Conservation (phyloP, 2,113 vertebrate genomes). For the Melanotaenia duboulayi region DNA sequence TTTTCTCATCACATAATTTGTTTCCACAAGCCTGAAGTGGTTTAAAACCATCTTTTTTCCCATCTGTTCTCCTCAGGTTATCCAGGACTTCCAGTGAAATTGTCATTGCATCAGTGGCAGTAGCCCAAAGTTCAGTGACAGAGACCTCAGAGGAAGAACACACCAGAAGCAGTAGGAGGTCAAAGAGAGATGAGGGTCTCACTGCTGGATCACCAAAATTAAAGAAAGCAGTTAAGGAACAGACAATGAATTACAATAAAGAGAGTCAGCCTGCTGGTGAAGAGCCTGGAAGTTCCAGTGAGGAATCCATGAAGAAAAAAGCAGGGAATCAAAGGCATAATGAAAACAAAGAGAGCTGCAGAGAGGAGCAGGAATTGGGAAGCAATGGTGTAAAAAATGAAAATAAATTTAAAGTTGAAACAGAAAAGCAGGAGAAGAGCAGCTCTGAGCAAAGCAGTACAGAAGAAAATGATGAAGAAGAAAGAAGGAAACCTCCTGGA, state of each 20-base stretch:
- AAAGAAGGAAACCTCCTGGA: not conserved
- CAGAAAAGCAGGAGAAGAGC: slow-evolving; percentile 14
- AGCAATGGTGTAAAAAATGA: not conserved
- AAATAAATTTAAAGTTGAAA: not conserved
- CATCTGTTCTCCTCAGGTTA: slow-evolving; percentile 22
- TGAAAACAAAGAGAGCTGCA: slow-evolving; percentile 8
- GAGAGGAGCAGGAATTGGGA: slow-evolving; percentile 31
- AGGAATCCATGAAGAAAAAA: slow-evolving; percentile 17
- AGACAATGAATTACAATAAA: not conserved
- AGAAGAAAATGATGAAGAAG: slow-evolving; percentile 12
- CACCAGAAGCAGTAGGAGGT: slow-evolving; percentile 2
- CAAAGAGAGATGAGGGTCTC: slow-evolving; percentile 16
- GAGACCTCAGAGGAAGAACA: slow-evolving; percentile 15
- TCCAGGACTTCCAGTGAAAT: slow-evolving; percentile 7
- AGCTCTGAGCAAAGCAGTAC: slow-evolving; percentile 10
- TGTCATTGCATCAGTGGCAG: not conserved
- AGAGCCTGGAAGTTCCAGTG: slow-evolving; percentile 9
- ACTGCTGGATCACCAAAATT: not conserved
- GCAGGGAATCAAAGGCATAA: slow-evolving; percentile 2
- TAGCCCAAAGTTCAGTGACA: slow-evolving; percentile 31
- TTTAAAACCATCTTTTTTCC: not conserved
- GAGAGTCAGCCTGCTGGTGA: slow-evolving; percentile 9
- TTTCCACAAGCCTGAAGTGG: not conserved
- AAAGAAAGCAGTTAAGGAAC: slow-evolving; percentile 5
- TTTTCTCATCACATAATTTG: not conserved